These are phyloP conservation scores for Cottoperca gobio DNA, from an alignment of 2,797 vertebrate genomes.

Conservation along the genomic window DNA sequence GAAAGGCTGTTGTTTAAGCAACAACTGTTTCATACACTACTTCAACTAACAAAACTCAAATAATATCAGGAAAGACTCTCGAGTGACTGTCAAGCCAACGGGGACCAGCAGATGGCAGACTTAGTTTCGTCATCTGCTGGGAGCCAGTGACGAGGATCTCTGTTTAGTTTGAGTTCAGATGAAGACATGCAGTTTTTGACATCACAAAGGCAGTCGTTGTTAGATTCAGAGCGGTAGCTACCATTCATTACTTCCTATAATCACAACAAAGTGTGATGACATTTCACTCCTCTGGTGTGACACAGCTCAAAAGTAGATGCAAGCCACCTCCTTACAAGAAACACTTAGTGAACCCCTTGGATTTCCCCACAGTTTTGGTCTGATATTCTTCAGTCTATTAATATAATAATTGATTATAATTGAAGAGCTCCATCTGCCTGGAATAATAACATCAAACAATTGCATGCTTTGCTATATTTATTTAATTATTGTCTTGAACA, in stretches of 20 bases:
- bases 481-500: neutral
- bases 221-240: neutral
- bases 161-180: too few species aligned
- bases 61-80: too few species aligned
- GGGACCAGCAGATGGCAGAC: too few species aligned
- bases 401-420: neutral
- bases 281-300: neutral
- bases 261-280: neutral
- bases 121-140: too few species aligned
- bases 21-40: neutral
- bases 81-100: too few species aligned
- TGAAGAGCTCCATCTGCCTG: neutral
- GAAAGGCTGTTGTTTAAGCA: neutral
- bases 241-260: neutral
- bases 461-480: neutral
- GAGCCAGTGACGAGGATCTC: too few species aligned
- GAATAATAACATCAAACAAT: neutral
- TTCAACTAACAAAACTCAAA: too few species aligned
- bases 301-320: neutral
- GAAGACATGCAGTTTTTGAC: too few species aligned
- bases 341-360: neutral
- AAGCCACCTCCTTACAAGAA: neutral
- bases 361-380: too few species aligned
- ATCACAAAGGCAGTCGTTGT: neutral
- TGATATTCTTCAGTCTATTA: neutral